These are phyloP conservation scores for Xestia xanthographa DNA, from an alignment of 2,888 invertebrate species.

Conservation along the genomic window DNA sequence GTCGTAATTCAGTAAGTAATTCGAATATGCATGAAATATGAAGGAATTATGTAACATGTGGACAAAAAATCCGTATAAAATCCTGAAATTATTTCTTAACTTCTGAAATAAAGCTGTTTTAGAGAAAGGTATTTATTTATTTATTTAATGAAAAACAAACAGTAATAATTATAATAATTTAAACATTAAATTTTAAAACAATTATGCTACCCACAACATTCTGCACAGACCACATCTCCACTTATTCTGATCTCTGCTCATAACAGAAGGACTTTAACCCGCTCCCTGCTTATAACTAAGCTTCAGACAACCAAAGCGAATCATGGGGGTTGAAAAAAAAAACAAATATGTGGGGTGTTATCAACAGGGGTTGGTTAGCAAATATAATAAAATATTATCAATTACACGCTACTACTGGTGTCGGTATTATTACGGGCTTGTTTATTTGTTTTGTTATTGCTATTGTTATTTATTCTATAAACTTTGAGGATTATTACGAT, in stretches of 20 bases:
- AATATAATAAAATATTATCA: slow-evolving; percentile 87
- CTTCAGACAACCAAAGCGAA: slow-evolving; percentile 57
- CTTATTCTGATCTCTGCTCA: not conserved
- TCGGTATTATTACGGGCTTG: slow-evolving; percentile 58
- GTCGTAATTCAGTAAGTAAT: too few species aligned
- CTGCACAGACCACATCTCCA: too few species aligned
- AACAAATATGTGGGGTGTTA: slow-evolving; percentile 78
- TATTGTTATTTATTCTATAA: slow-evolving; percentile 56
- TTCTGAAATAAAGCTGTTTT: not conserved
- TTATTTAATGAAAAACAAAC: too few species aligned
- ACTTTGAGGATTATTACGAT: slow-evolving; percentile 28
- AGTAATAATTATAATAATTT: too few species aligned
- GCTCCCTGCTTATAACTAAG: slow-evolving; percentile 37
- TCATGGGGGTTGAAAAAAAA: slow-evolving; percentile 72
- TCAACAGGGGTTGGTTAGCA: slow-evolving; percentile 79
- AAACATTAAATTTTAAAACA: too few species aligned
- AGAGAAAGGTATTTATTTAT: too few species aligned
- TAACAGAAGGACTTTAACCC: slow-evolving; percentile 9
- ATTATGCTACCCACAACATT: too few species aligned
- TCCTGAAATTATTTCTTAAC: not conserved
- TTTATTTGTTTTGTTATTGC: slow-evolving; percentile 60
- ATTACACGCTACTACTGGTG: slow-evolving; percentile 82
- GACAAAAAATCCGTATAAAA: not conserved
- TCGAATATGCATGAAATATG: not conserved
- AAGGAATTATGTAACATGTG: not conserved